A percentile compares a stretch with the other conserved stretches of the same genome.
phyloP scores from a whole-genome alignment of 2,113 vertebrate genomes.

The Rafetus swinhoei region DNA sequence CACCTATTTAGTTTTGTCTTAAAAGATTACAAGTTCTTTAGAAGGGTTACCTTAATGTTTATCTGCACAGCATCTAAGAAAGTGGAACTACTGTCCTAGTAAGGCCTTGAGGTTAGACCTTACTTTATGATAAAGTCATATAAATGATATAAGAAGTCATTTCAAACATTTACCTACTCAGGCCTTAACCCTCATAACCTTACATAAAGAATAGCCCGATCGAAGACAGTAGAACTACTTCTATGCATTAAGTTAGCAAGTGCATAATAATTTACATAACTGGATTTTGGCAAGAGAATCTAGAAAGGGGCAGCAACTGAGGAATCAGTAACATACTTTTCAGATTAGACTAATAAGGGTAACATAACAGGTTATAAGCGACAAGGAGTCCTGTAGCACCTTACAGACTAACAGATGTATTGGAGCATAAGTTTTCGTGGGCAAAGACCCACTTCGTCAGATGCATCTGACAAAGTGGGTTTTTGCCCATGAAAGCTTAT shows the following conservation, averaged over 20 bases:
- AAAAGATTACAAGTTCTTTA: not conserved
- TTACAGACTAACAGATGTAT: no score
- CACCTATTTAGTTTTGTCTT: not conserved
- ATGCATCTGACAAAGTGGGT: no score
- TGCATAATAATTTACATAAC: not conserved
- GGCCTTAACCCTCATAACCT: not conserved
- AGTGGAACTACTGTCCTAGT: not conserved
- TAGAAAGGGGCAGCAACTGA: not conserved
- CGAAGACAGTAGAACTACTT: not conserved
- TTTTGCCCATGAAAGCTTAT: no score
- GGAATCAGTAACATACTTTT: not conserved
- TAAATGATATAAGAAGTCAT: not conserved
- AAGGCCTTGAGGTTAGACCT: not conserved
- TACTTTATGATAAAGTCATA: not conserved
- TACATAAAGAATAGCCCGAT: fast-evolving
- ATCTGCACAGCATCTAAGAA: not conserved
- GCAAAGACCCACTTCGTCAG: no score
- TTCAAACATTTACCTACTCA: not conserved
- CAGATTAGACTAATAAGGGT: not conserved
- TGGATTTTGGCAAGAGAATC: not conserved
- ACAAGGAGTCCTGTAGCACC: no score
- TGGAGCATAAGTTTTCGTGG: no score
- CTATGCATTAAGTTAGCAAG: not conserved
- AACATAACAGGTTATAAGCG: not conserved
- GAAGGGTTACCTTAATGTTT: not conserved